Base-by-base conservation (phyloP, 53 echinoderm and acorn worm species). In the Echinarachnius parma region DNA sequence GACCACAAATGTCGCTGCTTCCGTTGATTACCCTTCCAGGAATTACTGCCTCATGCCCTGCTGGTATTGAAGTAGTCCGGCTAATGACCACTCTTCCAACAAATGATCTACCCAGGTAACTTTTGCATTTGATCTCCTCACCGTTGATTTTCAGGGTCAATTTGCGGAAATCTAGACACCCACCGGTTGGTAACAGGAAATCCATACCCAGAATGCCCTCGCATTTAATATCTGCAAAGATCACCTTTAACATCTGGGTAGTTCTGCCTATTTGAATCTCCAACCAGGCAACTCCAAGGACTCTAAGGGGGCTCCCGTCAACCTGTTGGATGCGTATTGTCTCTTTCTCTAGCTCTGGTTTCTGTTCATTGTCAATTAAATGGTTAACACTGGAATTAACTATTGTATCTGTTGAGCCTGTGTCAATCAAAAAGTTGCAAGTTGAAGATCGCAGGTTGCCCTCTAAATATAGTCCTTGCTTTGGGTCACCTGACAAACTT, bases 351-450 rank as follows among this genome's bases (percentile, higher is more conserved):
- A 86, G 44, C 19, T 5, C 24, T 5, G 86, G 77, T 19, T 53
- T 65, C 44, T 52, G 30, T 11, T 48, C 78, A 15, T 57, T n/a
- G 0, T 76, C 66, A 5, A 86, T 65, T 16, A 18, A n/a, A 15
- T 36, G 48, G 45, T 54, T 81, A 4, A 45, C 14, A 31, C 64
- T 14, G 9, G 56, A 53, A 14, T 59, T 49, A 21, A 86, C 35
- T 0, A 86, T 60, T 5, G 77, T 81, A 0, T 66, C 81, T 14
- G 86, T 77, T 7, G 76, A 81, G n/a, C 87, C 87, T 5, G 87
- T 86, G 27, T 86, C 87, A 13, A 86, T 21, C 1, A 77, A 50
- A 26, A 77, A 77, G 4, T 62, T 77, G 3, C 69, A 27, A 5
- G 37, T 22, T 21, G 21, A 21, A 13, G 61, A 82, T 15, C 24